Evolutionary conservation across 2,888 invertebrate species (phyloP), one percentile per base, ranked within the genome.

Genomic region (Lumbricus terrestris): DNA sequence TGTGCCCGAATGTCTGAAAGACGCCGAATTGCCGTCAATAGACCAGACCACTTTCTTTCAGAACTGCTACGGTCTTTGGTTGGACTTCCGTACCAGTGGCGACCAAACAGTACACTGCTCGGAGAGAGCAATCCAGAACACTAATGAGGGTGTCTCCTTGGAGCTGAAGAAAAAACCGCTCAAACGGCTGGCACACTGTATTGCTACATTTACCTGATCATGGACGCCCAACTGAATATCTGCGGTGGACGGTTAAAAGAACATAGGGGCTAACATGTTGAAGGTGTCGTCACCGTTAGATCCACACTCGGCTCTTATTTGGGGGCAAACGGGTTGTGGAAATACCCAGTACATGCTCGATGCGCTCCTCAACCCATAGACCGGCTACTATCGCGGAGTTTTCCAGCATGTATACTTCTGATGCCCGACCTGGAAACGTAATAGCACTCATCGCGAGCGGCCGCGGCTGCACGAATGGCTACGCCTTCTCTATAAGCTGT

Each of bases 331-430:
- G 37, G 88, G 90, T 33, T 91, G 90, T 82, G 91, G 90, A 29
- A 91, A 91, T 89, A 91, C 91, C 88, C 88, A 88, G 33, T 91
- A 89, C 47, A 82, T 91, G 6, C 91, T 88, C 18, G 91, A 90
- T 35, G 89, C 91, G 38, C 90, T 91, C 4, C 54, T 54, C 54
- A 54, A 23, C 54, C 54, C 54, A 54, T 23, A 54, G 23, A 90
- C 88, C 82, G 88, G 89, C 34, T 89, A 37, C 40, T 90, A 90
- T 38, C 83, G 90, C 5, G 89, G 88, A n/a, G n/a, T 89, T 29
- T 91, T 91, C 82, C 16, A 83, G 82, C 90, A 90, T 82, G 91
- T 91, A n/a, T 88, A 90, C 5, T 40, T 91, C 34, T 82, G 89
- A n/a, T 91, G 90, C 35, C 91, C 90, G 1, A 91, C 91, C 0